phyloP scores from a whole-genome alignment of 2,888 invertebrate species.

The Brassicogethes aeneus region DNA sequence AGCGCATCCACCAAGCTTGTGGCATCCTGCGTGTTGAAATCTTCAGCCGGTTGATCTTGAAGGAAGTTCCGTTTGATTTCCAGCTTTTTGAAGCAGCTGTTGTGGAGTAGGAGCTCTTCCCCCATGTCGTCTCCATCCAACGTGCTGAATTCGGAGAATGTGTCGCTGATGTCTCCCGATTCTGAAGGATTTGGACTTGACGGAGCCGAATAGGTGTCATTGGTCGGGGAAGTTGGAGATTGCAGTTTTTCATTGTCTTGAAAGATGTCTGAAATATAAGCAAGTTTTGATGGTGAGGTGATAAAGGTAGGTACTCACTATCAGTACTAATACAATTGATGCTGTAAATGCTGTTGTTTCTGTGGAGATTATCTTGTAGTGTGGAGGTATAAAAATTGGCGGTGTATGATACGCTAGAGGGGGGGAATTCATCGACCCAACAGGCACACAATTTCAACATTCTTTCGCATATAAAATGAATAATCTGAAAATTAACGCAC shows the following conservation, averaged over 20 bases:
- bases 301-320: too few species aligned
- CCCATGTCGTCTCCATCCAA: slow-evolving; percentile 42
- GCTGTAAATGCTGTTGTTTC: slow-evolving; percentile 33
- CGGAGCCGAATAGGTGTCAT: slow-evolving; percentile 17
- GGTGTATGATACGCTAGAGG: slow-evolving; percentile 50
- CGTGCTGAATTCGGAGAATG: slow-evolving; percentile 31
- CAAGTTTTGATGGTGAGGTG: slow-evolving; percentile 1
- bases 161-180: slow-evolving; percentile 27
- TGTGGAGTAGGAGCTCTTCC: slow-evolving; percentile 42
- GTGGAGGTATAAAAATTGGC: slow-evolving; percentile 45
- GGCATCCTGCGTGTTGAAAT: slow-evolving; percentile 25
- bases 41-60: slow-evolving; percentile 27
- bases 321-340: slow-evolving; percentile 12
- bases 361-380: slow-evolving; percentile 25
- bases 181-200: slow-evolving; percentile 34
- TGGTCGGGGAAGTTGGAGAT: not conserved
- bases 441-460: slow-evolving; percentile 62
- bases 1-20: slow-evolving; percentile 44
- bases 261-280: not conserved
- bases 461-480: slow-evolving; percentile 70
- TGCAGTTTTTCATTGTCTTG: not conserved
- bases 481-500: slow-evolving; percentile 46
- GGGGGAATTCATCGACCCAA: slow-evolving; percentile 47
- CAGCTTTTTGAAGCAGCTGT: slow-evolving; percentile 46
- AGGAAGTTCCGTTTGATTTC: slow-evolving; percentile 39